phyloP scores from a whole-genome alignment of 1,140 invertebrate species.

The Dolichoris vasculosae region DNA sequence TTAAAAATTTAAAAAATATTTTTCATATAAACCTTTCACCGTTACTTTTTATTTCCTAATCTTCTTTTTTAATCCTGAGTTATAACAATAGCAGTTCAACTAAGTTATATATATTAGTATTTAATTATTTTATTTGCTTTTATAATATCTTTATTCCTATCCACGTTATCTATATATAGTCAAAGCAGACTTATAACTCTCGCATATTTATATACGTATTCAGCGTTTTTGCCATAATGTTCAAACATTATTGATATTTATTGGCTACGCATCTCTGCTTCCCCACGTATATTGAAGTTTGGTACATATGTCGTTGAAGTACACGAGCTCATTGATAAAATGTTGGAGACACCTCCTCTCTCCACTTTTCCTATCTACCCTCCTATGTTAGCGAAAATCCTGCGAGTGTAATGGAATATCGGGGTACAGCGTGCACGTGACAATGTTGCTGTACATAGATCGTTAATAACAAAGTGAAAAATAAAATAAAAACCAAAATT shows the following conservation, averaged over 20 bases:
- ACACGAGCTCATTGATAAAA: slow-evolving; percentile 63
- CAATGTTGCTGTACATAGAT: slow-evolving; percentile 46
- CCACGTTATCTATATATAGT: neutral
- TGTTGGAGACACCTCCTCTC: slow-evolving; percentile 59
- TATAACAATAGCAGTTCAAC: too few species aligned
- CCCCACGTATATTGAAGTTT: slow-evolving; percentile 45
- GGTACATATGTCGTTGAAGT: slow-evolving; percentile 4
- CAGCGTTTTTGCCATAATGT: slow-evolving; percentile 68
- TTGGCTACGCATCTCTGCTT: slow-evolving; percentile 59
- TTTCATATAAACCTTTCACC: too few species aligned
- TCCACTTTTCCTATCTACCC: neutral
- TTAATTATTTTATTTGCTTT: too few species aligned
- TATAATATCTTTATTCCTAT: too few species aligned
- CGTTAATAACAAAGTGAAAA: slow-evolving; percentile 58
- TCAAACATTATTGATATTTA: slow-evolving; percentile 70
- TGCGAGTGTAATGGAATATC: slow-evolving; percentile 60
- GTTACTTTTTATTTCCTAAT: too few species aligned
- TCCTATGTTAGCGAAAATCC: slow-evolving; percentile 52
- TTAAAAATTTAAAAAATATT: too few species aligned
- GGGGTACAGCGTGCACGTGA: slow-evolving; percentile 55
- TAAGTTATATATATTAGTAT: too few species aligned
- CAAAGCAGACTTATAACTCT: neutral
- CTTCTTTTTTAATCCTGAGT: too few species aligned
- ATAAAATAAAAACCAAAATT: slow-evolving; percentile 29
- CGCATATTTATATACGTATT: slow-evolving; percentile 69